A percentile compares a stretch with the other conserved stretches of the same genome.
phyloP scores from a whole-genome alignment of 2,797 vertebrate genomes.

The Phataginus tetradactyla region DNA sequence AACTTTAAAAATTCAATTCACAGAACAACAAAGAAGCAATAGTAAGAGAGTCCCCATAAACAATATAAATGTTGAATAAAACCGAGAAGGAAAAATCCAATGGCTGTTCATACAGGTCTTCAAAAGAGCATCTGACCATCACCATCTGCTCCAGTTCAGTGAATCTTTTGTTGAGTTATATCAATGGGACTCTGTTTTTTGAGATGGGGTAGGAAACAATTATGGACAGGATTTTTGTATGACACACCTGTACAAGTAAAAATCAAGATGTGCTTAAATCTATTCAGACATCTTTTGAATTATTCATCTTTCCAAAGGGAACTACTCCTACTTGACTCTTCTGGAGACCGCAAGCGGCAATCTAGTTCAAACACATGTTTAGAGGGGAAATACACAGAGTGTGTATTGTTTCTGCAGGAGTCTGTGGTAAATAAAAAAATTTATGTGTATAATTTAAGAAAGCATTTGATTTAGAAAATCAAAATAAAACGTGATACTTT shows the following conservation, averaged over 20 bases:
- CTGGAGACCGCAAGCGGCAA: constrained; percentile 71
- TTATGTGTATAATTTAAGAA: neutral
- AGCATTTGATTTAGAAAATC: constrained; percentile 10
- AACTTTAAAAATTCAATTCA: constrained; percentile 38
- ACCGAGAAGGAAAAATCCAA: neutral
- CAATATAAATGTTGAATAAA: neutral
- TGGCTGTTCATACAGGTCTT: neutral
- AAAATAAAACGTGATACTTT: neutral
- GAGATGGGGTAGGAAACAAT: constrained; percentile 63
- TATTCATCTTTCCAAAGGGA: constrained; percentile 80
- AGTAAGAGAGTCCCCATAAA: neutral
- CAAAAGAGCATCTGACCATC: constrained; percentile 42
- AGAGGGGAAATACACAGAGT: neutral
- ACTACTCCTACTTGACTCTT: constrained; percentile 72
- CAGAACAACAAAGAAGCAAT: neutral
- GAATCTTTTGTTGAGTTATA: neutral
- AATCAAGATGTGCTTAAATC: constrained; percentile 74
- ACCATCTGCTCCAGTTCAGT: neutral
- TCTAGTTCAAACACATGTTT: constrained; percentile 70
- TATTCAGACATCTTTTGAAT: constrained; percentile 81
- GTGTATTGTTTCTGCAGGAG: constrained; percentile 5
- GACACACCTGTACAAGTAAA: constrained; percentile 76
- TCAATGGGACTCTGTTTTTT: constrained; percentile 24
- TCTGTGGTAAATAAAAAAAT: constrained; percentile 58
- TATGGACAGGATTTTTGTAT: constrained; percentile 70